A percentile compares a stretch with the other conserved stretches of the same genome.
These are phyloP conservation scores for Drosophila limbata DNA, from an alignment of 2,888 invertebrate species.

Conservation along the genomic window DNA sequence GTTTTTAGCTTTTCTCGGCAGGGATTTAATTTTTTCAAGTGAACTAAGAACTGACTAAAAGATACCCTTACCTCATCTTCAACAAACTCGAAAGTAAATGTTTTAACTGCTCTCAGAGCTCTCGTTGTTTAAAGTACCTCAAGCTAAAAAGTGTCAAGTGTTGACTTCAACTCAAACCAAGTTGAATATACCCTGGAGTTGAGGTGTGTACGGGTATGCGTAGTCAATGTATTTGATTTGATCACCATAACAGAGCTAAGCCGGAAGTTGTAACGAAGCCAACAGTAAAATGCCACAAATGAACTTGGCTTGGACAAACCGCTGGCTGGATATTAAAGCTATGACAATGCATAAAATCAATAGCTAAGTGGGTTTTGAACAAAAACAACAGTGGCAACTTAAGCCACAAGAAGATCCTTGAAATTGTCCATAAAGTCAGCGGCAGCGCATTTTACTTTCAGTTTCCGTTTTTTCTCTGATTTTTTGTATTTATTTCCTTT, in stretches of 20 bases:
- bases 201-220: background rate
- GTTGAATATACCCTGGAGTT: conserved; percentile 1
- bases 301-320: conserved; percentile 13
- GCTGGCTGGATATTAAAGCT: conserved; percentile 15
- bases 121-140: background rate
- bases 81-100: background rate
- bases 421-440: conserved; percentile 53
- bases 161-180: background rate
- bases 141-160: conserved; percentile 11
- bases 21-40: conserved; percentile 18
- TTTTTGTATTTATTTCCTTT: background rate
- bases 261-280: conserved; percentile 32
- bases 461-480: conserved; percentile 11
- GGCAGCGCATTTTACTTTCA: conserved; percentile 40
- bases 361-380: conserved; percentile 25
- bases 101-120: background rate
- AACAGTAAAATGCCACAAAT: conserved; percentile 37
- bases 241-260: conserved; percentile 31
- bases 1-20: conserved; percentile 16
- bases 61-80: conserved; percentile 22
- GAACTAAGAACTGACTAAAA: conserved; percentile 13
- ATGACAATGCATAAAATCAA: conserved; percentile 57
- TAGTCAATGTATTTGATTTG: conserved; percentile 32
- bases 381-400: conserved; percentile 23
- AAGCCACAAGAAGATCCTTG: conserved; percentile 50